Percentiles rank a stretch among this genome's conserved stretches.
Evolutionary conservation across 2,797 vertebrate species (phyloP).

Genomic region (Sebastes taczanowskii): DNA sequence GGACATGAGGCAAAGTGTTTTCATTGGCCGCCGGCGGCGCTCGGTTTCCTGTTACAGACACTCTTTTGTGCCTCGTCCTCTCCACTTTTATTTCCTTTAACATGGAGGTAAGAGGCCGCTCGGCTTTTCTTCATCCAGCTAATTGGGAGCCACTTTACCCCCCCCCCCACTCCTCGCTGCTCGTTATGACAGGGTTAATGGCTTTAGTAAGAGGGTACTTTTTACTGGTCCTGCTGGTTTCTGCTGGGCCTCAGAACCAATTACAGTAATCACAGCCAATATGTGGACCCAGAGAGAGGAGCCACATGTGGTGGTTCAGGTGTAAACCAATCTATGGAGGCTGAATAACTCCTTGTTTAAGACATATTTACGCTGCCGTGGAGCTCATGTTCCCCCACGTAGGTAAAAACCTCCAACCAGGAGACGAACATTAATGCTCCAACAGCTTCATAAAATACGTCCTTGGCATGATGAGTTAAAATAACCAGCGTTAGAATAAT

Average conservation of each 20-base stretch:
- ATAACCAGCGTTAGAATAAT: background rate
- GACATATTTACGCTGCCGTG: slow-evolving; percentile 14
- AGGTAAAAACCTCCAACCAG: slow-evolving; percentile 16
- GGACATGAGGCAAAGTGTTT: slow-evolving; percentile 76
- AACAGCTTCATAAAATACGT: background rate
- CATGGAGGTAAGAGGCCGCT: slow-evolving; percentile 55
- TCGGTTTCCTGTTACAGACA: slow-evolving; percentile 69
- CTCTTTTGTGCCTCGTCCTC: slow-evolving; percentile 62
- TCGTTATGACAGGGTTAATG: slow-evolving; percentile 71
- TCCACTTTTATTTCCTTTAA: slow-evolving; percentile 64
- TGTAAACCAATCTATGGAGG: slow-evolving; percentile 53
- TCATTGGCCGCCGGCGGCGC: slow-evolving; percentile 64
- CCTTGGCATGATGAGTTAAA: background rate
- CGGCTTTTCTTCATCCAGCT: slow-evolving; percentile 52
- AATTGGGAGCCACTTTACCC: slow-evolving; percentile 63
- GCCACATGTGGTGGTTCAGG: slow-evolving; percentile 63
- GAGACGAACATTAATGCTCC: background rate
- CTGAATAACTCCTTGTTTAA: slow-evolving; percentile 65
- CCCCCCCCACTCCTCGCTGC: slow-evolving; percentile 8
- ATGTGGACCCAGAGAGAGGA: slow-evolving; percentile 40
- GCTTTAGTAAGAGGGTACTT: slow-evolving; percentile 55
- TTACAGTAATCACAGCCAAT: slow-evolving; percentile 74
- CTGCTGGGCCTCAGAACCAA: slow-evolving; percentile 67
- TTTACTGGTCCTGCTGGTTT: slow-evolving; percentile 53
- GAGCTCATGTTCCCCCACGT: background rate